phyloP scores from a whole-genome alignment of 2,113 vertebrate genomes.

The Hydrolagus affinis region DNA sequence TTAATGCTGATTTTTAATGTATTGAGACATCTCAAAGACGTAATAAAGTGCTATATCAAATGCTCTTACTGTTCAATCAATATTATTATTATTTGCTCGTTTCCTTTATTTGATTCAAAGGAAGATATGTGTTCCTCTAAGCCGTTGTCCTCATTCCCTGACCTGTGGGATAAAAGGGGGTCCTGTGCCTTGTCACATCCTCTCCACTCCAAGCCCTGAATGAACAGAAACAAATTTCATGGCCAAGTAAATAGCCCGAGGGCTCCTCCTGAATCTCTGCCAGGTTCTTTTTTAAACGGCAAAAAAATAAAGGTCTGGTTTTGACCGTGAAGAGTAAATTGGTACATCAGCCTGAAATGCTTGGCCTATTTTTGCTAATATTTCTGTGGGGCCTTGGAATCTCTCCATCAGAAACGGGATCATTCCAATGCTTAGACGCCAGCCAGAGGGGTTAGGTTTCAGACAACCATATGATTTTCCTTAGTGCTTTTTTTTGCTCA shows the following conservation, averaged over 20 bases:
- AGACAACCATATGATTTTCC: background rate
- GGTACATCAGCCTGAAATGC: background rate
- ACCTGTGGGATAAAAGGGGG: background rate
- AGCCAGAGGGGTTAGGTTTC: background rate
- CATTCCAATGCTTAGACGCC: background rate
- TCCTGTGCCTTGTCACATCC: too few species aligned
- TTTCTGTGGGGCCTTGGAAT: background rate
- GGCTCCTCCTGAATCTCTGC: slow-evolving; percentile 2
- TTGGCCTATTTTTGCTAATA: background rate
- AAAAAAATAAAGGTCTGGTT: background rate
- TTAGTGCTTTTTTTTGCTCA: background rate
- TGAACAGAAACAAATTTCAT: background rate
- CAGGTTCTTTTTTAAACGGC: background rate
- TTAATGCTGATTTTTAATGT: background rate
- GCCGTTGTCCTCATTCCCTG: background rate
- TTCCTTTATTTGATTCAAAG: background rate
- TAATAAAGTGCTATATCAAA: background rate
- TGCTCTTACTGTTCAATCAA: background rate
- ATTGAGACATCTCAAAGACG: too few species aligned
- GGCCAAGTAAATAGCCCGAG: background rate
- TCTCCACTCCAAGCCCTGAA: too few species aligned
- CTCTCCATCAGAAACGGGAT: background rate
- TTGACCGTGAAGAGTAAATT: slow-evolving; percentile 10
- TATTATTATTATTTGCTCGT: too few species aligned
- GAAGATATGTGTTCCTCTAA: background rate